Evolutionary conservation across 2,797 vertebrate genomes (phyloP), one percentile per base, ranked within the genome.

Genomic region (Melopsittacus undulatus): DNA sequence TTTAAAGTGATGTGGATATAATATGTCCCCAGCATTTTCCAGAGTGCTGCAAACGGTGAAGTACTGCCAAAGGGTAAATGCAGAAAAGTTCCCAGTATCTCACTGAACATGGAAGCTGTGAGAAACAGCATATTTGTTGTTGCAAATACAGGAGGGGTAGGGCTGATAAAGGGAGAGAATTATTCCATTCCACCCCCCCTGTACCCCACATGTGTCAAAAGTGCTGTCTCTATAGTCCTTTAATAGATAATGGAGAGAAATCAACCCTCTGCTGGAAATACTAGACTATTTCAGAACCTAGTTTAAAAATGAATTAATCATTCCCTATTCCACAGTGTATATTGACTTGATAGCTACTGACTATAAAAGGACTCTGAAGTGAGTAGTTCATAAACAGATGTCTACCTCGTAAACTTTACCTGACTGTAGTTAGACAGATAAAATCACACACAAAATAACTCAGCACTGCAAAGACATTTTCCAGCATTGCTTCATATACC

Each of bases 1-100:
- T 91, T 89, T 87, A 83, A 89, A 85, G 42, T 72, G 62, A 52
- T 86, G 57, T 92, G 84, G n/a, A 20, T 92, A 43, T 84, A 95
- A 93, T 67, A 52, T 29, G 29, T 66, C 34, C 82, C 52, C 82
- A 78, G 79, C 42, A 26, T 92, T 42, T 89, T 76, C 52, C 75
- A 87, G 43, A 51, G 34, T 19, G 48, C 56, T 80, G 40, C 48
- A 72, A 11, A 12, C 13, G 73, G 51, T 57, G 59, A 81, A 81
- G 10, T 23, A 40, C 51, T 66, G 79, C 27, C 54, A 73, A 74
- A 75, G 42, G 36, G 30, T 85, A 80, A 80, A 36, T 23, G 30
- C 18, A 68, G 79, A 75, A 42, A 68, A 26, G 29, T 77, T 93
- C 57, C 32, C 52, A 59, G 26, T 54, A 4, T 51, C 40, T 74